phyloP scores from a whole-genome alignment of 2,113 vertebrate species.

The Psammodynastes pulverulentus region DNA sequence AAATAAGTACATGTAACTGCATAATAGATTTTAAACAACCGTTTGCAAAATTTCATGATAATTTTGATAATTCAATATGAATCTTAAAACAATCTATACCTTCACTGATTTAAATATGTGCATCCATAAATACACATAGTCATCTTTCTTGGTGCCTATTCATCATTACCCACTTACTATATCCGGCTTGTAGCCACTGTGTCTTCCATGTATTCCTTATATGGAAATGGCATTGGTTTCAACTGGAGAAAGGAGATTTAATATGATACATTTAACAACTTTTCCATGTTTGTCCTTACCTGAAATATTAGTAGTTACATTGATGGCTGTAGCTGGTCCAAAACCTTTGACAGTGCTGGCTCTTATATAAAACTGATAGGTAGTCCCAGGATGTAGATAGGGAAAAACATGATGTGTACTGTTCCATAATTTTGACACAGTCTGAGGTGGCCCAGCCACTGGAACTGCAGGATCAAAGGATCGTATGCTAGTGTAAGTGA shows the following conservation, averaged over 20 bases:
- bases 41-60: not conserved
- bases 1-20: not conserved
- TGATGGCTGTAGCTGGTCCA: slow-evolving; percentile 85
- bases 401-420: slow-evolving; percentile 88
- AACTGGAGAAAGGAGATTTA: not conserved
- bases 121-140: not conserved
- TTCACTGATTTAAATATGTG: not conserved
- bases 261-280: not conserved
- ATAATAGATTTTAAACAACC: not conserved
- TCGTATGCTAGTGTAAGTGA: slow-evolving; percentile 88
- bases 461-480: slow-evolving; percentile 94
- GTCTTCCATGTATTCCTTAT: not conserved
- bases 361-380: slow-evolving; percentile 91
- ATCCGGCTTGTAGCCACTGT: not conserved
- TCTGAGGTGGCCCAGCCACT: slow-evolving; percentile 84
- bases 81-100: not conserved
- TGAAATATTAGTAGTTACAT: slow-evolving; percentile 97
- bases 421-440: slow-evolving; percentile 88
- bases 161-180: not conserved
- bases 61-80: not conserved
- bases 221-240: not conserved
- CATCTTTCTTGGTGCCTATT: not conserved
- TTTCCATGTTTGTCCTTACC: slow-evolving; percentile 67
- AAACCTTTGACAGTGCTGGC: slow-evolving; percentile 95
- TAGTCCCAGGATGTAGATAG: slow-evolving; percentile 92